These are phyloP conservation scores for Theocolax elegans DNA, from an alignment of 1,140 invertebrate genomes.

Conservation along the genomic window DNA sequence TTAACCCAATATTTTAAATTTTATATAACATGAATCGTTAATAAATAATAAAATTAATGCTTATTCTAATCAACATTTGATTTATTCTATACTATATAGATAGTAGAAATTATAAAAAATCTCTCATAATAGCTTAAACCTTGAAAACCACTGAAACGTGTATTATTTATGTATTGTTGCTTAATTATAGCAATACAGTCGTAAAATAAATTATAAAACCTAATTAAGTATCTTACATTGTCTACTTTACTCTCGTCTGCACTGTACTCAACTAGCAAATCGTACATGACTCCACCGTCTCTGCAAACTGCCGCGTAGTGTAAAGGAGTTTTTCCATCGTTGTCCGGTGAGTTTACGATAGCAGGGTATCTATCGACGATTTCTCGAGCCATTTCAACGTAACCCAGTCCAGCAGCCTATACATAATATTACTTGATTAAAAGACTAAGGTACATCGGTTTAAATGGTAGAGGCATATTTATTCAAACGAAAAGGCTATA, in stretches of 20 bases:
- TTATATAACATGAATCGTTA: no score
- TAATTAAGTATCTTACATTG: conserved; percentile 78
- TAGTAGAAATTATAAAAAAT: no score
- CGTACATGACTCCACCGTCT: conserved; percentile 78
- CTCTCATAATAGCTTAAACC: no score
- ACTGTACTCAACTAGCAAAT: conserved; percentile 78
- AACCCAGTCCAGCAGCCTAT: conserved; percentile 84
- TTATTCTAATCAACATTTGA: no score
- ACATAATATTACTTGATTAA: conserved; percentile 40
- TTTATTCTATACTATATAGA: no score
- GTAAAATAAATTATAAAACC: conserved; percentile 30
- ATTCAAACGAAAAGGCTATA: no score
- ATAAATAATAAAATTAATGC: no score
- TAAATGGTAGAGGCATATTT: no score
- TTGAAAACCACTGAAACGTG: no score
- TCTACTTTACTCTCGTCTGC: conserved; percentile 84
- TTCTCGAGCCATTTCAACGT: conserved; percentile 77
- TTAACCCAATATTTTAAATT: no score
- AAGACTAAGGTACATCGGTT: no score
- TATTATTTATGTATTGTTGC: no score
- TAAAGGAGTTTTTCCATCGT: conserved; percentile 87
- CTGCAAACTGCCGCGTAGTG: conserved; percentile 87
- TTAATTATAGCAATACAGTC: background rate
- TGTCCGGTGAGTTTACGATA: conserved; percentile 76
- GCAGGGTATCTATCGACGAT: conserved; percentile 78